These are phyloP conservation scores for Homarus gammarus DNA, from an alignment of 2,888 invertebrate genomes.

Conservation along the genomic window DNA sequence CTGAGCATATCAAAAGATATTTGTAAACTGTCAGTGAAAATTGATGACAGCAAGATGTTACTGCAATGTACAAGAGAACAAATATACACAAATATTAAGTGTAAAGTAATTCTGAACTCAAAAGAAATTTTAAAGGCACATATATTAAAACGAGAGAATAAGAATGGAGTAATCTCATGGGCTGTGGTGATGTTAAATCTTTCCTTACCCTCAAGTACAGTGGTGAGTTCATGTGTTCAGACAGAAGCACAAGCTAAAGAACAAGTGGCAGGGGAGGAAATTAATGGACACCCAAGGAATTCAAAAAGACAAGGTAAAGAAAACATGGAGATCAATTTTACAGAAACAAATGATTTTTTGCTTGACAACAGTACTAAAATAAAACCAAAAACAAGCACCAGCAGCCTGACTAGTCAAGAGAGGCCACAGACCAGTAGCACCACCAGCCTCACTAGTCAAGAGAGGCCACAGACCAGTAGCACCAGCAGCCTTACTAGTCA, in stretches of 20 bases:
- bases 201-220: not conserved
- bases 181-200: not conserved
- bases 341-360: too few relatives aligned
- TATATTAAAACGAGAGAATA: not conserved
- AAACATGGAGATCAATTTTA: not conserved
- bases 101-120: not conserved
- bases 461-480: too few relatives aligned
- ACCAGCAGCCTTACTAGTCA: too few relatives aligned
- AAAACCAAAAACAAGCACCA: too few relatives aligned
- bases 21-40: not conserved
- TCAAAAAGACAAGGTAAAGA: not conserved
- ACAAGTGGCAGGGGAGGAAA: not conserved
- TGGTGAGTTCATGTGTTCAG: not conserved
- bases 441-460: too few relatives aligned
- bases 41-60: not conserved
- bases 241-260: not conserved
- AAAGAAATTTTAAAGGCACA: not conserved
- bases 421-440: too few relatives aligned
- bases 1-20: not conserved
- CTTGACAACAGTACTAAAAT: too few relatives aligned
- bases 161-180: not conserved
- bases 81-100: not conserved
- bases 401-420: too few relatives aligned
- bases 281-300: not conserved
- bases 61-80: not conserved